These are phyloP conservation scores for Aphidoletes aphidimyza DNA, from an alignment of 2,888 invertebrate genomes.

Conservation along the genomic window DNA sequence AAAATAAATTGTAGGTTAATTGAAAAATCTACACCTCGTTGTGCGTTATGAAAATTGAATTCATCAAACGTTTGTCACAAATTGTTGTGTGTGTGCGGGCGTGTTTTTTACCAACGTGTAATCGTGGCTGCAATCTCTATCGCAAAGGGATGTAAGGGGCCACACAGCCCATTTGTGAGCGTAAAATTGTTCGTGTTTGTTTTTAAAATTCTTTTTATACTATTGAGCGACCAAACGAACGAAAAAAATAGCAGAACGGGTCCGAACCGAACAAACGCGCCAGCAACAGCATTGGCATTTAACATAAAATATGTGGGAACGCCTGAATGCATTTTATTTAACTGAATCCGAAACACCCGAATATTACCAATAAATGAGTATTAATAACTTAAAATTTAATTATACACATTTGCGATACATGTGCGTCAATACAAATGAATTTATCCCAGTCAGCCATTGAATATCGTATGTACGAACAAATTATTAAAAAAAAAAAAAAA, in stretches of 20 bases:
- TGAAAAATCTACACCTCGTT: conserved; percentile 31
- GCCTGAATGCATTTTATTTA: conserved; percentile 2
- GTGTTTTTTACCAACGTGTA: no score
- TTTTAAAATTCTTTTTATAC: conserved; percentile 22
- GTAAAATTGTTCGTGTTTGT: background rate
- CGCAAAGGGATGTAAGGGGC: no score
- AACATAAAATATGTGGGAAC: conserved; percentile 15
- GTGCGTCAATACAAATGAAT: background rate
- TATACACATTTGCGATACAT: conserved; percentile 4
- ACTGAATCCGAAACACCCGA: conserved; percentile 19
- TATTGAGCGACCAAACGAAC: background rate
- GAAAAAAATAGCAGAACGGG: background rate
- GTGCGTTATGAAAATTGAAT: background rate
- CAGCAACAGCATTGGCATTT: conserved; percentile 27
- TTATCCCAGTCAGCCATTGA: background rate
- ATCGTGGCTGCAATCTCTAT: no score
- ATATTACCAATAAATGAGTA: conserved; percentile 26
- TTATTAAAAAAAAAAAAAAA: no score
- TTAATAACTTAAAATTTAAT: conserved; percentile 26
- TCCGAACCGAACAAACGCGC: no score
- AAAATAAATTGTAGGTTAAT: conserved; percentile 4
- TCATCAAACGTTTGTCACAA: conserved; percentile 29
- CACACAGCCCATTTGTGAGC: no score
- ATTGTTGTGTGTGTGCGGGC: background rate
- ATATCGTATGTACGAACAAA: no score